Base-by-base conservation (phyloP, 2,888 invertebrate species). In the Drosophila tanythrix region DNA sequence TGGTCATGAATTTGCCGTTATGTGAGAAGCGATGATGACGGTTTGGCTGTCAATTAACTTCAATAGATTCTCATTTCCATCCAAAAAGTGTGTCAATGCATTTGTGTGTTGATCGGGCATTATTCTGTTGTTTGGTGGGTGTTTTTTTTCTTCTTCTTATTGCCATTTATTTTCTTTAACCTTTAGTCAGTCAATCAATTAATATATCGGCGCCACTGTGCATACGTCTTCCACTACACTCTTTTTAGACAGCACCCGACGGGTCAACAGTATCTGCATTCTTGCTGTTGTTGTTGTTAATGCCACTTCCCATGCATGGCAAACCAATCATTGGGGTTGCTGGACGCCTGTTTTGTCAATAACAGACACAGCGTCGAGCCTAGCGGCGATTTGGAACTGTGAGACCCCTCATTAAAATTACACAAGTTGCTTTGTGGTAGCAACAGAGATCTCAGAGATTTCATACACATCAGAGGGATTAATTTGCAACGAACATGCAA, bases 401-500 rank as follows among this genome's bases (percentile, higher is more conserved):
- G 68, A 72, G 68, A 79, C 81, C 89, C 82, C 83, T 89, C 88
- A 87, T 89, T 87, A 89, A 82, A 82, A 73, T 74, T 82, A 80
- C 84, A 82, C 78, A 88, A 68, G 70, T 59, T 81, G 76, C 79
- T 38, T 38, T 38, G 18, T 18, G 38, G 38, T 38, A 60, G 61
- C 53, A 33, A 48, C 43, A 13, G 21, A 27, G 27, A 55, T 33
- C 50, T 18, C 36, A 11, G 56, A 59, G 53, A 76, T 68, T 69
- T 72, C 40, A 57, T n/a, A 38, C 15, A 59, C 57, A 68, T 56
- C 61, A 68, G 70, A 46, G 62, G 65, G 61, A 79, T 87, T 87
- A 89, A 87, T 87, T 89, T 84, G 84, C 87, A 77, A 55, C 70
- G 66, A 76, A 85, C 90, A 90, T 91, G 90, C 90, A 90, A 91